These are phyloP conservation scores for Spinibarbus caldwelli DNA, from an alignment of 2,797 vertebrate species.

Conservation along the genomic window DNA sequence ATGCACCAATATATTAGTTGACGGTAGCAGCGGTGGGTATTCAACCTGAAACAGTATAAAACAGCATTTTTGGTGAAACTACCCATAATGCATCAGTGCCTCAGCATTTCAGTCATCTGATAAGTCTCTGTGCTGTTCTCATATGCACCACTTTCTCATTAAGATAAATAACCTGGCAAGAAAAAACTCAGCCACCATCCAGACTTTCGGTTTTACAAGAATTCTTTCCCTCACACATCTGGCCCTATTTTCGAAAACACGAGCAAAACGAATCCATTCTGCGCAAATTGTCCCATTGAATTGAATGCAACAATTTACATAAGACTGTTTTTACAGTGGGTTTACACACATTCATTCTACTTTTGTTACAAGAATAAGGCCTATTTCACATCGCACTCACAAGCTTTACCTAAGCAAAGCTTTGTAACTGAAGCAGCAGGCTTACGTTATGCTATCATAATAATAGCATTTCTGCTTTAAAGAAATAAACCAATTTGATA, in stretches of 20 bases:
- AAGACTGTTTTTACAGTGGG: constrained; percentile 6
- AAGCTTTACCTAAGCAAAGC: neutral
- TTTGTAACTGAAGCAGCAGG: neutral
- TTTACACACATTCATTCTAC: constrained; percentile 2
- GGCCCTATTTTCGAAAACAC: neutral
- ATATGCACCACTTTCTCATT: constrained; percentile 10
- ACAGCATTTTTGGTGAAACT: constrained; percentile 27
- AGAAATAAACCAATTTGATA: neutral
- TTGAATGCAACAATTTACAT: neutral
- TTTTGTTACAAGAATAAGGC: neutral
- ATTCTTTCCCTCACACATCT: constrained; percentile 10
- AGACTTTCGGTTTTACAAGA: neutral
- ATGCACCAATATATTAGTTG: neutral
- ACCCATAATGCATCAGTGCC: constrained; percentile 1
- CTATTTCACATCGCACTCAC: neutral
- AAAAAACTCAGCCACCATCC: neutral
- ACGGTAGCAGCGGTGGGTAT: neutral
- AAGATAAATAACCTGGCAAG: constrained; percentile 29
- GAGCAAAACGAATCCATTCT: neutral
- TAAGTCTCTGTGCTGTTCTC: constrained; percentile 13
- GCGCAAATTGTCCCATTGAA: neutral
- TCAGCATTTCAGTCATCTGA: constrained; percentile 16
- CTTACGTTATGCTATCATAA: neutral
- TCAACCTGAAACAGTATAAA: constrained; percentile 31
- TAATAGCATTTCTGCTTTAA: neutral